Percentiles rank a stretch among this genome's conserved stretches.
These are phyloP conservation scores for Parasteatoda tepidariorum DNA, from an alignment of 1,140 invertebrate species.

Conservation along the genomic window DNA sequence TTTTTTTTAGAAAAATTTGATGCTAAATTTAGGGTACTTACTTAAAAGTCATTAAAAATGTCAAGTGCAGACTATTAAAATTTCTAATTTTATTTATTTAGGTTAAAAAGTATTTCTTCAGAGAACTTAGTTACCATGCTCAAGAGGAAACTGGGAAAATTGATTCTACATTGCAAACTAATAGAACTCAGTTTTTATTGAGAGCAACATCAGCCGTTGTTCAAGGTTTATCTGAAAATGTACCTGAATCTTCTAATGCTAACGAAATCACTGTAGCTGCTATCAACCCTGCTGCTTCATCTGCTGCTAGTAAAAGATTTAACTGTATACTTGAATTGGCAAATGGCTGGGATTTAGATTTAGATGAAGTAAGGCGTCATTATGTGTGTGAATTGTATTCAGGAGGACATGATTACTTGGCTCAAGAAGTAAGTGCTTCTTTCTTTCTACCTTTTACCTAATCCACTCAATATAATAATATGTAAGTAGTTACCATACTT, in stretches of 20 bases:
- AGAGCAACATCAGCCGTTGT: conserved; percentile 67
- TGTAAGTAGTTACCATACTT: too few relatives aligned
- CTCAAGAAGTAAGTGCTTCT: conserved; percentile 75
- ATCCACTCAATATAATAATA: too few relatives aligned
- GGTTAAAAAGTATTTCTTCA: conserved; percentile 70
- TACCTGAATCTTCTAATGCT: background rate
- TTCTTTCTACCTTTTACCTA: conserved; percentile 1
- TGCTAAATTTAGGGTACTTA: too few relatives aligned
- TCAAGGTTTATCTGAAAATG: conserved; percentile 61
- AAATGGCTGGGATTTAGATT: conserved; percentile 82
- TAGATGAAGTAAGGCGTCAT: conserved; percentile 80
- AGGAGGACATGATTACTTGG: conserved; percentile 81
- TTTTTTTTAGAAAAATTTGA: too few relatives aligned
- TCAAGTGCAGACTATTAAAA: too few relatives aligned
- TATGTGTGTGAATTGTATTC: conserved; percentile 82
- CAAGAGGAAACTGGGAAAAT: conserved; percentile 67
- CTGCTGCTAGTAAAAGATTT: conserved; percentile 66
- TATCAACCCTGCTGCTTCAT: conserved; percentile 34
- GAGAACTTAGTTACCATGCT: conserved; percentile 68
- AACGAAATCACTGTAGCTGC: conserved; percentile 62
- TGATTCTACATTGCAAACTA: conserved; percentile 66
- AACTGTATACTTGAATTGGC: conserved; percentile 80
- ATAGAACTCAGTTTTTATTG: conserved; percentile 69
- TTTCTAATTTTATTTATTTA: too few relatives aligned
- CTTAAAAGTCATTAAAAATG: too few relatives aligned